Percentiles rank a stretch among this genome's conserved stretches.
Evolutionary conservation across 2,888 invertebrate species (phyloP).

Genomic region (Acrobeloides nanus): DNA sequence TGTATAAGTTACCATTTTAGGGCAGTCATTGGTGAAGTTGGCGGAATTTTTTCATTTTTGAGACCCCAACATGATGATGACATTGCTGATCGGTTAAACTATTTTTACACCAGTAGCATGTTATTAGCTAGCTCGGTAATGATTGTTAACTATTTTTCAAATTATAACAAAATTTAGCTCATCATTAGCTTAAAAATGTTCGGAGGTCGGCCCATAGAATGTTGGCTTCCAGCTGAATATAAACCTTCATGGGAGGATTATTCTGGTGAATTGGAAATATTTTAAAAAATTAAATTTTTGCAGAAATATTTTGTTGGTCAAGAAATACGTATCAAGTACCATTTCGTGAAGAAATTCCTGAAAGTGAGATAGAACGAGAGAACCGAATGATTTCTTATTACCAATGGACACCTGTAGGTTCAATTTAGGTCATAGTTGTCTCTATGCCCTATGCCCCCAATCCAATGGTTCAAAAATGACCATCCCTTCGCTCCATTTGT

Average conservation of each 20-base stretch:
- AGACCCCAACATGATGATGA: conserved; percentile 47
- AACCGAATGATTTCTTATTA: conserved; percentile 45
- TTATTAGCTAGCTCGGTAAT: conserved; percentile 57
- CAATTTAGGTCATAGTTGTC: too few relatives aligned
- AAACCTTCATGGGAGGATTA: conserved; percentile 52
- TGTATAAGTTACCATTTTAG: too few relatives aligned
- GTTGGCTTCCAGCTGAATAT: conserved; percentile 52
- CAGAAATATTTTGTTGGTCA: conserved; percentile 48
- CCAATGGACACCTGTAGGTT: conserved; percentile 29
- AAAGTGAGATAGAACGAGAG: conserved; percentile 27
- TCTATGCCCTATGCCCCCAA: too few relatives aligned
- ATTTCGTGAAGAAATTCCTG: conserved; percentile 47
- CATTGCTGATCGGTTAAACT: conserved; percentile 55
- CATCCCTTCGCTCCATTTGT: too few relatives aligned
- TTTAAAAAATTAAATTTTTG: too few relatives aligned
- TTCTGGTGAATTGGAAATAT: too few relatives aligned
- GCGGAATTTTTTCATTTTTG: conserved; percentile 50
- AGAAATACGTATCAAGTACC: conserved; percentile 52
- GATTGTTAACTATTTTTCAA: too few relatives aligned
- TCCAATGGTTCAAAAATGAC: too few relatives aligned
- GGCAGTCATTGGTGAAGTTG: too few relatives aligned
- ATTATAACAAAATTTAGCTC: too few relatives aligned
- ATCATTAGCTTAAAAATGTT: conserved; percentile 52
- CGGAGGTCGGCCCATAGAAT: conserved; percentile 51
- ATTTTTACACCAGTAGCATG: conserved; percentile 58